Conservation (phyloP, 2,888 invertebrate species). For the Hesperia comma region DNA sequence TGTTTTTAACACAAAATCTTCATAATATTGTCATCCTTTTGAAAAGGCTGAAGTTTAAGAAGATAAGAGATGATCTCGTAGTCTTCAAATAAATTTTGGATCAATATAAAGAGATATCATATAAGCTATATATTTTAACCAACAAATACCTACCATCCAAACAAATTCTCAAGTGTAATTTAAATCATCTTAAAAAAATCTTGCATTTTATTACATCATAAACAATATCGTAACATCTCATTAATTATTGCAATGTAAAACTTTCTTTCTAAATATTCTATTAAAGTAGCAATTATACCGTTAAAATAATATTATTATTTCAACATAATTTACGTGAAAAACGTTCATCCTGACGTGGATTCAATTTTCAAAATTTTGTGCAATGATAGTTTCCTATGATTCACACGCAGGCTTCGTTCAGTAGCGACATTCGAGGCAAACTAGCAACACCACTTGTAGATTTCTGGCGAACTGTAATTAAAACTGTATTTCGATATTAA, state of each 20-base stretch:
- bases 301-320: too few relatives aligned
- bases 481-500: neutral
- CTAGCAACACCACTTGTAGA: neutral
- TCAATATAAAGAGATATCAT: too few relatives aligned
- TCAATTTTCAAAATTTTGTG: constrained; percentile 7
- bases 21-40: neutral
- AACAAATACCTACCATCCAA: too few relatives aligned
- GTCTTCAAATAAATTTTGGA: too few relatives aligned
- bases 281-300: too few relatives aligned
- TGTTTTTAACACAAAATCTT: neutral
- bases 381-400: neutral
- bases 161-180: too few relatives aligned
- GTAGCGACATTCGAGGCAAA: neutral
- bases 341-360: neutral
- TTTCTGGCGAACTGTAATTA: neutral
- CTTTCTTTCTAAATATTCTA: neutral
- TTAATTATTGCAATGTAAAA: neutral
- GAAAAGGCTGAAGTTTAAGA: neutral
- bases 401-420: constrained; percentile 4
- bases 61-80: too few relatives aligned
- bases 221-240: neutral
- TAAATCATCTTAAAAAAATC: neutral
- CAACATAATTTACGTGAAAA: too few relatives aligned
- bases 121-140: too few relatives aligned
- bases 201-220: neutral